Conservation (phyloP, 2,888 invertebrate species). For the Ophraella communa region DNA sequence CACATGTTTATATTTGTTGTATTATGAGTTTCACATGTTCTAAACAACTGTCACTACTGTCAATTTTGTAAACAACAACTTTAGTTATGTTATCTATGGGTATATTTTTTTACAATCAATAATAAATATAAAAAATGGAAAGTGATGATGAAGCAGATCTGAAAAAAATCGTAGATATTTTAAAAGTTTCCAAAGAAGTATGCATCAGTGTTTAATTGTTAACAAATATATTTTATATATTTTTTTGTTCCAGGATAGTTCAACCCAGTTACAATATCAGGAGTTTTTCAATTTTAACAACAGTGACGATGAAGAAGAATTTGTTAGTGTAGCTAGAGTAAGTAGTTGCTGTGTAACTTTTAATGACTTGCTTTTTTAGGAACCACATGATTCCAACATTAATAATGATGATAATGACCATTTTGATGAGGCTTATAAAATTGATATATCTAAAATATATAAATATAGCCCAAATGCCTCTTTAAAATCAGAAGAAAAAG, state of each 20-base stretch:
- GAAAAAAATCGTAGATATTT: slow-evolving; percentile 33
- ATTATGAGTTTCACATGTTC: too few relatives aligned
- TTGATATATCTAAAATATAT: slow-evolving; percentile 27
- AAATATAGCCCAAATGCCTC: slow-evolving; percentile 30
- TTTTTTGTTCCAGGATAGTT: slow-evolving; percentile 20
- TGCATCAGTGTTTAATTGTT: not conserved
- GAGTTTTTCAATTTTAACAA: slow-evolving; percentile 35
- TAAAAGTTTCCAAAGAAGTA: slow-evolving; percentile 17
- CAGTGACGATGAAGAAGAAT: slow-evolving; percentile 28
- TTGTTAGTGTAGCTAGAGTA: slow-evolving; percentile 26
- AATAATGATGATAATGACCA: slow-evolving; percentile 13
- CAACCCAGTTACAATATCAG: slow-evolving; percentile 27
- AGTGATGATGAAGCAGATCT: slow-evolving; percentile 39
- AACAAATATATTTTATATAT: slow-evolving; percentile 15
- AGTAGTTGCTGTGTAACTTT: not conserved
- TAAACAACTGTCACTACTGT: too few relatives aligned
- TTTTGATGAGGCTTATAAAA: slow-evolving; percentile 3
- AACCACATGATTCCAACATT: not conserved
- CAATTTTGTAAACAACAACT: too few relatives aligned
- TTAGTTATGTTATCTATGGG: too few relatives aligned
- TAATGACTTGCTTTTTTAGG: not conserved
- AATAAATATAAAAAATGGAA: not conserved
- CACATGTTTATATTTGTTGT: too few relatives aligned
- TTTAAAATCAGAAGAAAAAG: slow-evolving; percentile 43
- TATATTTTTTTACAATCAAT: too few relatives aligned